phyloP scores from a whole-genome alignment of 2,797 vertebrate species.

The Enteromius afrohamiltoni region DNA sequence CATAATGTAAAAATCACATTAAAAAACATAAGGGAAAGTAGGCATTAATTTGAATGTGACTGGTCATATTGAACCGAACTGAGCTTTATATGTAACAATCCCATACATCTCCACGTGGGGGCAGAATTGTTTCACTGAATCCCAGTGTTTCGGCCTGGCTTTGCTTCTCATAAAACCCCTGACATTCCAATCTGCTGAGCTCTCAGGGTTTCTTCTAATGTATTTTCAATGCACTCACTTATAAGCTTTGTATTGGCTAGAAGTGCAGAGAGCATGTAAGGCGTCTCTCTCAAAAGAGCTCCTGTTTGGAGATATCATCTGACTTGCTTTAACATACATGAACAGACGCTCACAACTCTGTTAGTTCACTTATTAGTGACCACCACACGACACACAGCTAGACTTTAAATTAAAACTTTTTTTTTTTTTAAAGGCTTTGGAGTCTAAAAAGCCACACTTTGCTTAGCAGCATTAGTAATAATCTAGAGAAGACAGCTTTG shows the following conservation, averaged over 20 bases:
- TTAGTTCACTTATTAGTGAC: neutral
- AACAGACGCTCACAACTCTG: conserved; percentile 9
- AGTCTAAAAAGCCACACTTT: conserved; percentile 10
- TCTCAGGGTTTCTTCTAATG: conserved; percentile 65
- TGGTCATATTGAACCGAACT: neutral
- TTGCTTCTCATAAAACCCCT: conserved; percentile 40
- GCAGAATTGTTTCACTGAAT: conserved; percentile 57
- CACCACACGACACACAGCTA: neutral
- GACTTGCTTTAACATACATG: conserved; percentile 8
- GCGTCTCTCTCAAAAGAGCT: conserved; percentile 43
- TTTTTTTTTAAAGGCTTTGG: conserved; percentile 49
- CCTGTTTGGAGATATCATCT: conserved; percentile 45
- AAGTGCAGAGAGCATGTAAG: conserved; percentile 58
- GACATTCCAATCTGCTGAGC: conserved; percentile 66
- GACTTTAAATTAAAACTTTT: neutral
- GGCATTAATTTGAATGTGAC: neutral
- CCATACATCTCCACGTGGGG: conserved; percentile 63
- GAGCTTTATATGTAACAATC: neutral
- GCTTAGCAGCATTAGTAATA: neutral
- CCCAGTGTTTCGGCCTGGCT: neutral
- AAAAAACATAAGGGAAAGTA: neutral
- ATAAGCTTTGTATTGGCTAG: conserved; percentile 58
- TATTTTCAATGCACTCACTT: conserved; percentile 71
- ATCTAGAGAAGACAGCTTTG: neutral
- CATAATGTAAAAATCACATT: conserved; percentile 2